Conservation (phyloP, 2,113 vertebrate genomes). For the Stomatorhinus ivindoensis region DNA sequence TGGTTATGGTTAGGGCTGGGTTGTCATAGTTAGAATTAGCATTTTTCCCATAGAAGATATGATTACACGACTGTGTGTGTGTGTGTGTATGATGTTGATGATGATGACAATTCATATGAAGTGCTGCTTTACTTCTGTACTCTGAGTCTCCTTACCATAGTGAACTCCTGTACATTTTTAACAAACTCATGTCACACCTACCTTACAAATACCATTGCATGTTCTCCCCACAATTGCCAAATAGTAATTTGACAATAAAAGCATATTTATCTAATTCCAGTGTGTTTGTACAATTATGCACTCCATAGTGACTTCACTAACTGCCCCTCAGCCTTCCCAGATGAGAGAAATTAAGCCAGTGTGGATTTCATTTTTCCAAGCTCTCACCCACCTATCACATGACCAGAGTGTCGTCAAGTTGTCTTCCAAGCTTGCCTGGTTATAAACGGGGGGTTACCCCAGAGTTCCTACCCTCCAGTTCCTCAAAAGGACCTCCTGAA, state of each 20-base stretch:
- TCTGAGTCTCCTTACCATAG: not conserved
- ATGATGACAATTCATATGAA: not conserved
- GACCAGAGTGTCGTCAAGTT: not conserved
- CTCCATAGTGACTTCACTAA: not conserved
- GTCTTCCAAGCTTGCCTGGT: not conserved
- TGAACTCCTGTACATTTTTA: not conserved
- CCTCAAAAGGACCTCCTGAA: not conserved
- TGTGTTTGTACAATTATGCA: not conserved
- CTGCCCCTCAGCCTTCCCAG: not conserved
- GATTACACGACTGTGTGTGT: too few species aligned
- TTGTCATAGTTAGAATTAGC: too few species aligned
- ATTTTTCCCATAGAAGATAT: too few species aligned
- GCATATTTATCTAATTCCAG: conserved; percentile 6
- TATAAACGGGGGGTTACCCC: not conserved
- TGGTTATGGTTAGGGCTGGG: too few species aligned
- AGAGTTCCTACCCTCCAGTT: not conserved
- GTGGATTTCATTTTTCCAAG: not conserved
- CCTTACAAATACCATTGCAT: not conserved
- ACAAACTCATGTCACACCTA: not conserved
- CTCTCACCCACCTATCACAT: not conserved
- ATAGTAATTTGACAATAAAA: not conserved
- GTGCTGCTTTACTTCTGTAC: not conserved
- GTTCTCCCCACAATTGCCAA: not conserved
- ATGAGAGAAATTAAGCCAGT: conserved; percentile 12
- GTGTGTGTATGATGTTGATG: too few species aligned